Percentiles rank a stretch among this genome's conserved stretches.
Conservation (phyloP, 2,113 vertebrate species). For the Leptocoma aspasia region DNA sequence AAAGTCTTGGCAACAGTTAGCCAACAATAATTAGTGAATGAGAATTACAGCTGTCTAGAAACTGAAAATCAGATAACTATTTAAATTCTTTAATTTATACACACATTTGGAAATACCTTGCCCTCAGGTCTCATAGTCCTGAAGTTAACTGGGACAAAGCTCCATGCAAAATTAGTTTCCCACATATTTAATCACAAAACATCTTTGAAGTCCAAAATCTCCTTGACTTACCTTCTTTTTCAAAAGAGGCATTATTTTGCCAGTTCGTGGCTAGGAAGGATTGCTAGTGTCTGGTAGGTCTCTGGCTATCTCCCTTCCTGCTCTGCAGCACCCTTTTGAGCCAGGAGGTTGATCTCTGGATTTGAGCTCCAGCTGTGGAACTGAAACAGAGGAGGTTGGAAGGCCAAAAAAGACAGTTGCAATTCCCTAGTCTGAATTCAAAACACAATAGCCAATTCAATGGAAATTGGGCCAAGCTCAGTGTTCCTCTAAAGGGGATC, state of each 20-base stretch:
- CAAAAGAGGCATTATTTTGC: neutral
- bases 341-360: neutral
- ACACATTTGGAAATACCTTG: neutral
- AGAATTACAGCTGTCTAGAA: neutral
- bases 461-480: neutral
- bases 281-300: neutral
- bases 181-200: neutral
- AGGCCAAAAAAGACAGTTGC: neutral
- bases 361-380: neutral
- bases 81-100: neutral
- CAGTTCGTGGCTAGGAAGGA: neutral
- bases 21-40: neutral
- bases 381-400: neutral
- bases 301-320: neutral
- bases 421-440: neutral
- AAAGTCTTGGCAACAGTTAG: neutral
- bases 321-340: neutral
- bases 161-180: neutral
- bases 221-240: neutral
- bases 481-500: neutral
- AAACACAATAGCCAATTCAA: neutral
- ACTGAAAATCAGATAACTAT: neutral
- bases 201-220: neutral
- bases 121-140: neutral
- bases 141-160: neutral